Percentiles rank a stretch among this genome's conserved stretches.
phyloP scores from a whole-genome alignment of 1,140 invertebrate species.

The Drosophila equinoxialis region DNA sequence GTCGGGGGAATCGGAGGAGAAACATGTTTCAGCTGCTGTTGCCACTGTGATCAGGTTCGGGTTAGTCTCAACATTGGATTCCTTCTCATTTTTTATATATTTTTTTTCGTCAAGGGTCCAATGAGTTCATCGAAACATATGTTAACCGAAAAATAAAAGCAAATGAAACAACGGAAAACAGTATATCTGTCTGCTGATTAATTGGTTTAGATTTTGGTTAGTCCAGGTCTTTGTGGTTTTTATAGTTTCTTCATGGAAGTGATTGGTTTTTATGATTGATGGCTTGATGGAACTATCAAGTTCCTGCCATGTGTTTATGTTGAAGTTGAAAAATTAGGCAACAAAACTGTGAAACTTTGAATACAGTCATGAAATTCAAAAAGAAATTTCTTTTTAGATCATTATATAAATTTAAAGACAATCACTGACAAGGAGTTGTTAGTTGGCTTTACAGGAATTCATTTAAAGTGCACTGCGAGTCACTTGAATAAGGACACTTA shows the following conservation, averaged over 20 bases:
- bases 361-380: background rate
- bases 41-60: slow-evolving; percentile 66
- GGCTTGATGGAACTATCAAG: background rate
- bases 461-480: no score
- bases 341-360: no score
- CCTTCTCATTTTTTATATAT: slow-evolving; percentile 25
- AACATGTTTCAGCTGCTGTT: slow-evolving; percentile 78
- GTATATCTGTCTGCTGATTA: slow-evolving; percentile 58
- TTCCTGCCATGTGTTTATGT: slow-evolving; percentile 18
- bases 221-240: slow-evolving; percentile 34
- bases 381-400: no score
- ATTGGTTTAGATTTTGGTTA: slow-evolving; percentile 72
- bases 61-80: slow-evolving; percentile 33
- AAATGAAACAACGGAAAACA: slow-evolving; percentile 1
- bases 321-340: background rate
- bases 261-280: slow-evolving; percentile 37
- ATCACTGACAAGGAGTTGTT: no score
- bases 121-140: slow-evolving; percentile 63
- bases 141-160: slow-evolving; percentile 45
- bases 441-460: no score
- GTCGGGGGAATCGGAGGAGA: slow-evolving; percentile 40
- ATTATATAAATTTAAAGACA: no score
- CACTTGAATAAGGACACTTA: no score
- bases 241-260: background rate
- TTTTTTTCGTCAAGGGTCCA: slow-evolving; percentile 33